Conservation (phyloP, 92 coral and sea anemone species). For the Phenganax stokvisi region DNA sequence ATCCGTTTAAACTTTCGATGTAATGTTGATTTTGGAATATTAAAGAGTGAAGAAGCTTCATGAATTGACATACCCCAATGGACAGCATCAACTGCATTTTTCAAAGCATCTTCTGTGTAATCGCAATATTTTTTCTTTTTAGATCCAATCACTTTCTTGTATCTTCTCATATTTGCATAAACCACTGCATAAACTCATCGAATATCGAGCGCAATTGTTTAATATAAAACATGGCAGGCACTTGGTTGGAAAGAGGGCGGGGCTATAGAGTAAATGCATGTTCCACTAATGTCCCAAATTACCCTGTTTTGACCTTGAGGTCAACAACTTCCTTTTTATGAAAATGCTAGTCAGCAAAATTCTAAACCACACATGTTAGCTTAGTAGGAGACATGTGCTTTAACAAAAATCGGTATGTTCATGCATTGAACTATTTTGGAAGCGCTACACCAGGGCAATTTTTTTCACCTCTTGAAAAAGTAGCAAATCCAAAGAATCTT, state of each 20-base stretch:
- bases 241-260: background rate
- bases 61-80: background rate
- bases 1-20: background rate
- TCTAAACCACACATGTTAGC: background rate
- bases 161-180: background rate
- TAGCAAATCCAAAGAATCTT: background rate
- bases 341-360: background rate
- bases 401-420: background rate
- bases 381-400: background rate
- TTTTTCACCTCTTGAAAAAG: background rate
- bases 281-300: conserved; percentile 3
- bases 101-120: background rate
- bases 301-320: background rate
- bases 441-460: background rate
- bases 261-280: background rate
- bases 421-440: background rate
- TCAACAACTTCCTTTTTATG: background rate
- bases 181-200: background rate
- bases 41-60: conserved; percentile 1
- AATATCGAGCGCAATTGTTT: background rate
- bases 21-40: conserved; percentile 1
- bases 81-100: background rate
- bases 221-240: background rate
- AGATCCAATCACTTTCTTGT: background rate
- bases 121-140: background rate